Evolutionary conservation across 2,113 vertebrate genomes (phyloP), one percentile per base, ranked within the genome.

Genomic region (Electrona antarctica): DNA sequence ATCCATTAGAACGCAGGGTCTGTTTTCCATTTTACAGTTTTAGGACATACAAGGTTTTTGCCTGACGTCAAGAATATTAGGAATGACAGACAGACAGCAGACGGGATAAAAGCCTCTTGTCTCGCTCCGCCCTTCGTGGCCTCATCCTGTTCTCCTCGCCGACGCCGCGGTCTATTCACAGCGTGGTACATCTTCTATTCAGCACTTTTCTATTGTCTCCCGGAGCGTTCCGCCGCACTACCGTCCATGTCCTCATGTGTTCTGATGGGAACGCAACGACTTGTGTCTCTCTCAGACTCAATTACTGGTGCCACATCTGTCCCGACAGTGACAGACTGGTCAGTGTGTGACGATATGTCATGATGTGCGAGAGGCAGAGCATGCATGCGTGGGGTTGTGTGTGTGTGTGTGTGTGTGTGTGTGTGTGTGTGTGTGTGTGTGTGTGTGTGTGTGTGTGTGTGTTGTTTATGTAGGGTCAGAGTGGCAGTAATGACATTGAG

Each of bases 271-370:
- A 70, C 77, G 64, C 70, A 69, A 75, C 74, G 77, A 73, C 67
- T 58, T 58, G 52, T 58, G 73, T 80, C 79, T 81, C 79, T 76
- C 77, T 86, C 77, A 83, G 74, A 91, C 86, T 88, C 87, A 91
- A 89, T 90, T 91, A 91, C 75, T 64, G 61, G 64, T 79, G 70
- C 61, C 80, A 90, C 87, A 88, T 87, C 78, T 82, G 83, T 88
- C 86, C 83, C 78, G 85, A 90, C 77, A 83, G 88, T 79, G 85
- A 90, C 77, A 83, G 88, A 84, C 87, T 78, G 80, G 65, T 77
- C 50, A 46, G 76, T 60, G 33, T 4, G 33, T 21, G 33, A 41
- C 3, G 33, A 41, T 3, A 41, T 41, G 33, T 41, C 33, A 41
- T 41, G 33, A 41, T 41, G 33, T 41, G 33, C 33, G 33, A 21